Evolutionary conservation across 2,888 invertebrate species (phyloP).

Genomic region (Torymus auratus): DNA sequence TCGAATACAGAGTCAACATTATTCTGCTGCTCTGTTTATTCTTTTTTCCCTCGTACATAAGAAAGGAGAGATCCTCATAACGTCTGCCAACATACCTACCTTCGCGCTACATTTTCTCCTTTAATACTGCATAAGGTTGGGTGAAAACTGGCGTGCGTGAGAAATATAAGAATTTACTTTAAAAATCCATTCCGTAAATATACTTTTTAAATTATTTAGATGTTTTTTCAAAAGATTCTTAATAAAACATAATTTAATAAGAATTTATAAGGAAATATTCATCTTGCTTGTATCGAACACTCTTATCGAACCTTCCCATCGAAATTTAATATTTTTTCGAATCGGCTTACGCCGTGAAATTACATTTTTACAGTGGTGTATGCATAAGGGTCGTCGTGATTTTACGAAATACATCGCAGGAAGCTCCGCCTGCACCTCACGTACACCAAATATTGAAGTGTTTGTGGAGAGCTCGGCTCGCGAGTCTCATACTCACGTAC

Average conservation of each 20-base stretch:
- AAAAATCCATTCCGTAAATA: neutral
- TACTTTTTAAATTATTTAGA: too few relatives aligned
- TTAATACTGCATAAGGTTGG: too few relatives aligned
- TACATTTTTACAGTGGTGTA: slow-evolving; percentile 9
- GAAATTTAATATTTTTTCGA: slow-evolving; percentile 30
- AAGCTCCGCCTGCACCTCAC: neutral
- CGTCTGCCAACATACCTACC: neutral
- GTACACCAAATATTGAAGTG: slow-evolving; percentile 37
- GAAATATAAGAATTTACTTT: too few relatives aligned
- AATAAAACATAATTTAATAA: too few relatives aligned
- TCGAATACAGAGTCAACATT: slow-evolving; percentile 32
- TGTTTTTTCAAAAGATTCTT: too few relatives aligned
- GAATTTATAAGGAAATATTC: neutral
- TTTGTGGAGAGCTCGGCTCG: slow-evolving; percentile 8
- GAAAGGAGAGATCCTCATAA: slow-evolving; percentile 11
- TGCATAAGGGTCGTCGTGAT: slow-evolving; percentile 13
- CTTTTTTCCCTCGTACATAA: slow-evolving; percentile 7
- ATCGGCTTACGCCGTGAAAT: neutral
- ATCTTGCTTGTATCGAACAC: neutral
- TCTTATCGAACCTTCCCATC: neutral
- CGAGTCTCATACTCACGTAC: too few relatives aligned
- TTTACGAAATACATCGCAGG: too few relatives aligned
- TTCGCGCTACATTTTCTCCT: neutral
- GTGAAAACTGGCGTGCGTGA: too few relatives aligned
- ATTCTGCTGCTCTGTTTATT: slow-evolving; percentile 16